These are phyloP conservation scores for Drosophila equinoxialis DNA, from an alignment of 1,140 invertebrate species.

Conservation along the genomic window DNA sequence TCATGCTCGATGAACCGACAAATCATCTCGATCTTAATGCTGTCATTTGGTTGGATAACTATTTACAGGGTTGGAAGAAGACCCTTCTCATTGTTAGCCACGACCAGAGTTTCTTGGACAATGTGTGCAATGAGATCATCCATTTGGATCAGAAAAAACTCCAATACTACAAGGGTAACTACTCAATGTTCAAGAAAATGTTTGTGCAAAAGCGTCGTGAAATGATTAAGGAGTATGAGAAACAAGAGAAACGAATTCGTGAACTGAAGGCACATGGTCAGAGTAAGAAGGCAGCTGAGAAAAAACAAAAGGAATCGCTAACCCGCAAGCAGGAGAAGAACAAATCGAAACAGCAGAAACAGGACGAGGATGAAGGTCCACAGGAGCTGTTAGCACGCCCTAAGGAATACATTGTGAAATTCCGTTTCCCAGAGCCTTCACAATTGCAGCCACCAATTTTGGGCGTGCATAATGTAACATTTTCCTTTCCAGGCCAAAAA, in stretches of 20 bases:
- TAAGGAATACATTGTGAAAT: slow-evolving; percentile 98
- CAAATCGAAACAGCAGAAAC: slow-evolving; percentile 90
- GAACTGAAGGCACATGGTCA: slow-evolving; percentile 97
- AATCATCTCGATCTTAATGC: slow-evolving; percentile 98
- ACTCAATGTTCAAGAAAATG: slow-evolving; percentile 99
- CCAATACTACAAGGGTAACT: slow-evolving; percentile 99
- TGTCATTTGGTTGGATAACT: slow-evolving; percentile 99
- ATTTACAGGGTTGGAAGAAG: slow-evolving; percentile 98
- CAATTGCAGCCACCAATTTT: slow-evolving; percentile 97
- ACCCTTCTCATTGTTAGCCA: slow-evolving; percentile 98
- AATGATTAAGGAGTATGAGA: slow-evolving; percentile 98
- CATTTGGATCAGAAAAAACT: slow-evolving; percentile 97
- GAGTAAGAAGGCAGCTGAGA: slow-evolving; percentile 97
- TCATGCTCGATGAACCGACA: slow-evolving; percentile 98
- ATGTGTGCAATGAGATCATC: slow-evolving; percentile 99
- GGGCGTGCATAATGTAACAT: slow-evolving; percentile 94
- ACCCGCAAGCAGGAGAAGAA: slow-evolving; percentile 98
- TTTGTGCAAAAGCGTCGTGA: slow-evolving; percentile 97
- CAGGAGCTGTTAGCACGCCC: slow-evolving; percentile 93
- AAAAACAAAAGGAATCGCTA: slow-evolving; percentile 95
- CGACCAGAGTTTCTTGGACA: slow-evolving; percentile 99
- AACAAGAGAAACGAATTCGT: slow-evolving; percentile 97
- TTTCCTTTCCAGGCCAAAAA: slow-evolving; percentile 91
- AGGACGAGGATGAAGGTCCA: slow-evolving; percentile 93
- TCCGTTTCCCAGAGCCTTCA: slow-evolving; percentile 97